A percentile compares a stretch with the other conserved stretches of the same genome.
phyloP scores from a whole-genome alignment of 2,113 vertebrate genomes.

The Saimiri boliviensis region DNA sequence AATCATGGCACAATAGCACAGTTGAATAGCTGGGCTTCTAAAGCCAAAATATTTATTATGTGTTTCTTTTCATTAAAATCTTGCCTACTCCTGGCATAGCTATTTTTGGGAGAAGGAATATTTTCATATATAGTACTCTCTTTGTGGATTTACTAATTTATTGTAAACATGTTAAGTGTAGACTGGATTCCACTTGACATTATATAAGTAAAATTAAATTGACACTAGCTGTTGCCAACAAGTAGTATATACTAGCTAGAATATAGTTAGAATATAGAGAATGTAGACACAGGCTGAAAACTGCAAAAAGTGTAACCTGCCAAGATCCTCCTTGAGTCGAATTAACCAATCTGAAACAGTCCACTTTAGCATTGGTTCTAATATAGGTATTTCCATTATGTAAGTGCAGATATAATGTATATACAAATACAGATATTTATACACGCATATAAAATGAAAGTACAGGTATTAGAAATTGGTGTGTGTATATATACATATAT shows the following conservation, averaged over 20 bases:
- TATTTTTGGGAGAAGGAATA: neutral
- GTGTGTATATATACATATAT: neutral
- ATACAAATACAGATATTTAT: neutral
- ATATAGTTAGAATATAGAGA: neutral
- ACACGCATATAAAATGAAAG: neutral
- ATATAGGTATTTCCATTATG: neutral
- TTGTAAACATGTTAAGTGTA: neutral
- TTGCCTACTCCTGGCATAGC: fast-evolving
- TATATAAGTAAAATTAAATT: neutral
- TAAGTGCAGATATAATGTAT: neutral
- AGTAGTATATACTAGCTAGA: neutral
- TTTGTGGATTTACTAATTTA: neutral
- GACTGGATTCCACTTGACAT: neutral
- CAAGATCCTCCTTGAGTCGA: neutral
- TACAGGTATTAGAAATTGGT: neutral
- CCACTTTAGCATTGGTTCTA: neutral
- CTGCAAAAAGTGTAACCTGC: neutral
- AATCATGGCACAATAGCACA: neutral
- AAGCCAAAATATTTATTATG: neutral
- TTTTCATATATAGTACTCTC: neutral
- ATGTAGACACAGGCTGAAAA: neutral
- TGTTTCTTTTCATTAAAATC: neutral
- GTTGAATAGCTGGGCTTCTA: neutral
- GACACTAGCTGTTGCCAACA: neutral
- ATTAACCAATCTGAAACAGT: neutral